A percentile compares a stretch with the other conserved stretches of the same genome.
Evolutionary conservation across 92 coral and sea anemone genomes (phyloP).

Genomic region (Anthopleura xanthogrammica): DNA sequence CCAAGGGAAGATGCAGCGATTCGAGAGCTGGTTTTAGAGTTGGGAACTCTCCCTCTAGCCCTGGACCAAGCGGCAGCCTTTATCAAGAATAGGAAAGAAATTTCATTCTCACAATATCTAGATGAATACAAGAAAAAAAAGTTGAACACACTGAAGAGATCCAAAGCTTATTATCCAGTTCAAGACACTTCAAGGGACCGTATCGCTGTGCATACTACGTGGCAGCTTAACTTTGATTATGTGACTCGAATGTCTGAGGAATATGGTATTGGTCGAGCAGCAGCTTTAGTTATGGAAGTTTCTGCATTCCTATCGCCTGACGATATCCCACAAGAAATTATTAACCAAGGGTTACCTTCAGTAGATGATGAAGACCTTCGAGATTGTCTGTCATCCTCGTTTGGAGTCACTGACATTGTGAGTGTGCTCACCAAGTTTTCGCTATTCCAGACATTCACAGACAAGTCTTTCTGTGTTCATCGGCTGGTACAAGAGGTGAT

Average conservation of each 20-base stretch:
- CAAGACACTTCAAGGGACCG: constrained; percentile 60
- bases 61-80: constrained; percentile 40
- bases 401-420: constrained; percentile 52
- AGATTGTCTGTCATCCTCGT: constrained; percentile 22
- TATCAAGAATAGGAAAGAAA: constrained; percentile 27
- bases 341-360: constrained; percentile 62
- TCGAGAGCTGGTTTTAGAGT: constrained; percentile 50
- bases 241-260: constrained; percentile 31
- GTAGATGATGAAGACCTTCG: constrained; percentile 37
- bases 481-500: constrained; percentile 90
- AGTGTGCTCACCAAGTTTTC: constrained; percentile 78
- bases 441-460: constrained; percentile 58
- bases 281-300: constrained; percentile 54
- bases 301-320: constrained; percentile 57
- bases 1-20: constrained; percentile 21
- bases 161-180: constrained; percentile 41
- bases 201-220: constrained; percentile 70
- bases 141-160: constrained; percentile 52
- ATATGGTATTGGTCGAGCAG: background rate
- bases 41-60: constrained; percentile 86
- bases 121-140: constrained; percentile 49
- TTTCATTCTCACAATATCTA: constrained; percentile 48
- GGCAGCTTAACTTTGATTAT: constrained; percentile 60
- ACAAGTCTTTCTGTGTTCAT: constrained; percentile 66
- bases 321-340: constrained; percentile 43